Evolutionary conservation across 35 echinoderm and acorn worm species (phyloP).

Genomic region (Ptychodera flava): DNA sequence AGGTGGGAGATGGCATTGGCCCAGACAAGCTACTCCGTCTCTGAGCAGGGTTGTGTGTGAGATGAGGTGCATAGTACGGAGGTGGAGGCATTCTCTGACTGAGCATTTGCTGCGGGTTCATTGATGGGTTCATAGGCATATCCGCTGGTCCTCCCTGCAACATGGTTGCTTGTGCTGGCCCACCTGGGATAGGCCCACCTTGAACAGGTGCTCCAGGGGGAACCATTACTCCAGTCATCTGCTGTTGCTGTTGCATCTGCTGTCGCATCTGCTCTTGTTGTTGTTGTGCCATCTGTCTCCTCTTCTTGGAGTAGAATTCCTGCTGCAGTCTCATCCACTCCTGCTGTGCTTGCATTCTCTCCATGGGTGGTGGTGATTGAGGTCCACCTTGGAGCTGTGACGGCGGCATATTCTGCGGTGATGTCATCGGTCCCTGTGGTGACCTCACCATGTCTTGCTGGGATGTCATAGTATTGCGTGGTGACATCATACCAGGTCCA

Average conservation of each 20-base stretch:
- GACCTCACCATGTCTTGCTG: conserved; percentile 22
- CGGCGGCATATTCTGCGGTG: conserved; percentile 37
- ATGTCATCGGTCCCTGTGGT: conserved; percentile 51
- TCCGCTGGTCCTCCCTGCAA: not conserved
- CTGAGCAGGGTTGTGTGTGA: not conserved
- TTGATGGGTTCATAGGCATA: not conserved
- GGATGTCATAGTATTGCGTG: not conserved
- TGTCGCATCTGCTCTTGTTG: conserved; percentile 5
- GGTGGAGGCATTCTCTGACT: not conserved
- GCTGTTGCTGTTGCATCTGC: conserved; percentile 9
- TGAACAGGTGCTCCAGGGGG: conserved; percentile 6
- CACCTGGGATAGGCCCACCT: not conserved
- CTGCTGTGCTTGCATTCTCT: conserved; percentile 73
- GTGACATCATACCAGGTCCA: not conserved
- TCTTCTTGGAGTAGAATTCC: conserved; percentile 82
- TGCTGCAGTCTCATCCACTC: conserved; percentile 96
- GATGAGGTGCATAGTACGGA: not conserved
- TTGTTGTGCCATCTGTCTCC: conserved; percentile 69
- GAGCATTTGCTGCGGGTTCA: not conserved
- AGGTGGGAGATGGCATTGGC: not conserved
- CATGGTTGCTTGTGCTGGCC: not conserved
- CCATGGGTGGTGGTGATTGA: conserved; percentile 45
- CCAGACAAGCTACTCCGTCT: not conserved
- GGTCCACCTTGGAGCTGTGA: conserved; percentile 36
- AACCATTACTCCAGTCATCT: conserved; percentile 16